Conservation (phyloP, 2,113 vertebrate species). For the Aegypius monachus region DNA sequence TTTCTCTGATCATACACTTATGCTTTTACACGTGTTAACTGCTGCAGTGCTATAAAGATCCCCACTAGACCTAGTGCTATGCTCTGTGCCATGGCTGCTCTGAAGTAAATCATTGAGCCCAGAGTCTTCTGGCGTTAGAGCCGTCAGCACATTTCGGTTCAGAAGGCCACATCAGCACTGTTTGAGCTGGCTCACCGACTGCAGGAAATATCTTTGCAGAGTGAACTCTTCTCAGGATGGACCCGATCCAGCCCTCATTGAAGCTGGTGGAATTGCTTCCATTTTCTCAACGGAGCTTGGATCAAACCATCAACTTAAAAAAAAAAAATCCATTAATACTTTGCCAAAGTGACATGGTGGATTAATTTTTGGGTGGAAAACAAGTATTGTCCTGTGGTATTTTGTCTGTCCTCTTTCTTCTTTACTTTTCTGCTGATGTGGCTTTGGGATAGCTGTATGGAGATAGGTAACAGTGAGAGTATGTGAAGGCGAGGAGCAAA, state of each 20-base stretch:
- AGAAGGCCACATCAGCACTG: conserved; percentile 51
- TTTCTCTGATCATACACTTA: not conserved
- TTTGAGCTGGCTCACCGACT: conserved; percentile 8
- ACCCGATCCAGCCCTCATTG: not conserved
- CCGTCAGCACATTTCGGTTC: not conserved
- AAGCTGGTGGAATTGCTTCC: conserved; percentile 8
- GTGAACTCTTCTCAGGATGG: conserved; percentile 18
- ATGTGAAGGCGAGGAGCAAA: not conserved
- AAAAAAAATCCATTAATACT: not conserved
- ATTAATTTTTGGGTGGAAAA: not conserved
- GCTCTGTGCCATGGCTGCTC: not conserved
- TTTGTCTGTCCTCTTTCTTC: not conserved
- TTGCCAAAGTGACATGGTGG: not conserved
- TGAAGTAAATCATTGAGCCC: not conserved
- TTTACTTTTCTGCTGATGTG: not conserved
- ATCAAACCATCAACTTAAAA: not conserved
- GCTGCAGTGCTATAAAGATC: not conserved
- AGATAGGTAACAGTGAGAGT: not conserved
- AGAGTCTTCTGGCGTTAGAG: not conserved
- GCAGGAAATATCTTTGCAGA: conserved; percentile 32
- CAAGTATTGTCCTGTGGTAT: not conserved
- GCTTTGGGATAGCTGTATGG: not conserved
- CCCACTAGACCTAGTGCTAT: not conserved
- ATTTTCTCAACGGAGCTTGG: not conserved
- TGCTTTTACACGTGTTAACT: not conserved